These are phyloP conservation scores for Watsonalla binaria DNA, from an alignment of 2,888 invertebrate species.

Conservation along the genomic window DNA sequence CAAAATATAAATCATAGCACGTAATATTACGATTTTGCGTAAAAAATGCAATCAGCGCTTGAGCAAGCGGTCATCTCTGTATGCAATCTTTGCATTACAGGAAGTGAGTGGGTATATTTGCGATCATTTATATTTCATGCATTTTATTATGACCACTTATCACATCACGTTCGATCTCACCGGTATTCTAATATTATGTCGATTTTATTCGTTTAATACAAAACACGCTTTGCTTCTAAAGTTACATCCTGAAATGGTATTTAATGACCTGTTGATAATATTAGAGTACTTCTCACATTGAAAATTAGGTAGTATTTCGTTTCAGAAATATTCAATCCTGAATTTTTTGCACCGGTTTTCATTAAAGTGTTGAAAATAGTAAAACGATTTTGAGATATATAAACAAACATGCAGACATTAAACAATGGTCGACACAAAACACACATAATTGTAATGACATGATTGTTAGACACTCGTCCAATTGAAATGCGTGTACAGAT, in stretches of 20 bases:
- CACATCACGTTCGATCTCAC: not conserved
- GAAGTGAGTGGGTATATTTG: not conserved
- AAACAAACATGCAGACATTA: not conserved
- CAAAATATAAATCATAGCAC: not conserved
- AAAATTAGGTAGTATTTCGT: too few relatives aligned
- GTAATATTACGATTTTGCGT: not conserved
- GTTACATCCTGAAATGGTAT: too few relatives aligned
- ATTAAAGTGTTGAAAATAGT: too few relatives aligned
- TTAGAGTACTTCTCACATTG: too few relatives aligned
- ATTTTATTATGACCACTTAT: not conserved
- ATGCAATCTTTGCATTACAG: not conserved
- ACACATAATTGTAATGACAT: not conserved
- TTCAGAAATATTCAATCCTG: too few relatives aligned
- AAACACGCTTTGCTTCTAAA: too few relatives aligned
- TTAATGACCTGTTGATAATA: too few relatives aligned
- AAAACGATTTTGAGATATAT: too few relatives aligned
- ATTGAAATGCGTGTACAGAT: constrained; percentile 18
- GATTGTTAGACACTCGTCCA: constrained; percentile 25
- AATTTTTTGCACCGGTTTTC: too few relatives aligned
- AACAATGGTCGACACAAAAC: not conserved
- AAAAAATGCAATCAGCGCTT: not conserved
- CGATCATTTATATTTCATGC: not conserved
- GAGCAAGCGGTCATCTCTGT: not conserved
- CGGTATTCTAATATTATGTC: not conserved
- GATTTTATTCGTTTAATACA: not conserved